These are phyloP conservation scores for Ploceus nigricollis DNA, from an alignment of 2,113 vertebrate genomes.

Conservation along the genomic window DNA sequence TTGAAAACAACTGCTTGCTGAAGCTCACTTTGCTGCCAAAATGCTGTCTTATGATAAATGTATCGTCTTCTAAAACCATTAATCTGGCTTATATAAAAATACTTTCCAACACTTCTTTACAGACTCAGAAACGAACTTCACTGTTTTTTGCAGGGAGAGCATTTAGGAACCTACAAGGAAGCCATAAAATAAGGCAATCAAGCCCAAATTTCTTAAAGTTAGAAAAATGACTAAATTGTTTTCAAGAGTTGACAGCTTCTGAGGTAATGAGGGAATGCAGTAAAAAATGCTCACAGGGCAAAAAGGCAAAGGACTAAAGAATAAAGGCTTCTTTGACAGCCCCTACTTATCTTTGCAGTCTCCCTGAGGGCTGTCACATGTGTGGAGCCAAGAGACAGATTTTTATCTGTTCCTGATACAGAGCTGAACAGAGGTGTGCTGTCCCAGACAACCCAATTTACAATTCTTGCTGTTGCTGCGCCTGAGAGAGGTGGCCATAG, in stretches of 20 bases:
- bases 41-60: slow-evolving; percentile 47
- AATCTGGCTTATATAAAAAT: slow-evolving; percentile 52
- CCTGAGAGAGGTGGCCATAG: not conserved
- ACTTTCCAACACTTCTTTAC: not conserved
- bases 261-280: not conserved
- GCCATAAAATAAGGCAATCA: slow-evolving; percentile 28
- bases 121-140: not conserved
- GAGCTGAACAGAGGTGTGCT: not conserved
- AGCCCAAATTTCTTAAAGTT: not conserved
- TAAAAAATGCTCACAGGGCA: not conserved
- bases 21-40: slow-evolving; percentile 53
- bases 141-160: not conserved
- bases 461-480: not conserved
- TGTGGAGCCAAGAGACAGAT: not conserved
- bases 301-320: not conserved
- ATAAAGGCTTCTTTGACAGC: not conserved
- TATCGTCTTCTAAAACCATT: slow-evolving; percentile 41
- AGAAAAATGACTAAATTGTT: slow-evolving; percentile 43
- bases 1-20: slow-evolving; percentile 51
- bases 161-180: slow-evolving; percentile 37
- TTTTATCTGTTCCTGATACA: not conserved
- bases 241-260: not conserved
- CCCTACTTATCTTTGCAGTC: not conserved
- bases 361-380: not conserved
- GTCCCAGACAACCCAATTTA: not conserved